phyloP scores from a whole-genome alignment of 2,888 invertebrate genomes.

The Hypolimnas misippus region DNA sequence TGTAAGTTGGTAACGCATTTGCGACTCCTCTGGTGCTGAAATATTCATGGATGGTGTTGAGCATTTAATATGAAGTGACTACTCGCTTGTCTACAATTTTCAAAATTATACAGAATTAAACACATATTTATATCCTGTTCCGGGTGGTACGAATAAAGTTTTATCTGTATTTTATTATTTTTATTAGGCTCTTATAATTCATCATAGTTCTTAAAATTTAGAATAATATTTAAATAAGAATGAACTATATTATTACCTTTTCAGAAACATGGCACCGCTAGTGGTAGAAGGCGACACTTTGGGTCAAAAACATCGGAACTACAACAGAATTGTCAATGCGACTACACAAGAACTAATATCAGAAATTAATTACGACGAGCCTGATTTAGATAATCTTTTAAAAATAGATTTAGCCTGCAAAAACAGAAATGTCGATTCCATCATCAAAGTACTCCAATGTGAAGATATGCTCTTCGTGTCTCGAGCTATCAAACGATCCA shows the following conservation, averaged over 20 bases:
- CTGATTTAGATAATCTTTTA: conserved; percentile 59
- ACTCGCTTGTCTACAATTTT: too few species aligned
- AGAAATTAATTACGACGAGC: conserved; percentile 48
- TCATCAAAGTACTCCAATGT: conserved; percentile 59
- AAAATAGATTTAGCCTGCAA: conserved; percentile 65
- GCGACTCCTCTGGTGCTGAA: too few species aligned
- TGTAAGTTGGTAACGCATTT: too few species aligned
- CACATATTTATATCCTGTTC: too few species aligned
- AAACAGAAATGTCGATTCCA: conserved; percentile 57
- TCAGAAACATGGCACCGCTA: conserved; percentile 55
- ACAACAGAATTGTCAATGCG: conserved; percentile 56
- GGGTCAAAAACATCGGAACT: conserved; percentile 57
- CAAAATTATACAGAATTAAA: too few species aligned
- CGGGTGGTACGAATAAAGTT: too few species aligned
- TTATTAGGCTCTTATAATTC: too few species aligned
- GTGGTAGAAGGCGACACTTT: conserved; percentile 54
- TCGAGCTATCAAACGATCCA: conserved; percentile 60
- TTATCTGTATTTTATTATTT: too few species aligned
- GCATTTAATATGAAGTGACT: too few species aligned
- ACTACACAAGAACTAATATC: conserved; percentile 35
- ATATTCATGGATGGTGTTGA: too few species aligned
- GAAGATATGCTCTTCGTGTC: conserved; percentile 66
- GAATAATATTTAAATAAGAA: too few species aligned
- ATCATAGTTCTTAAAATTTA: too few species aligned
- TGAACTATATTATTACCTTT: neutral